Evolutionary conservation across 2,888 invertebrate species (phyloP).

Genomic region (Clitarchus hookeri): DNA sequence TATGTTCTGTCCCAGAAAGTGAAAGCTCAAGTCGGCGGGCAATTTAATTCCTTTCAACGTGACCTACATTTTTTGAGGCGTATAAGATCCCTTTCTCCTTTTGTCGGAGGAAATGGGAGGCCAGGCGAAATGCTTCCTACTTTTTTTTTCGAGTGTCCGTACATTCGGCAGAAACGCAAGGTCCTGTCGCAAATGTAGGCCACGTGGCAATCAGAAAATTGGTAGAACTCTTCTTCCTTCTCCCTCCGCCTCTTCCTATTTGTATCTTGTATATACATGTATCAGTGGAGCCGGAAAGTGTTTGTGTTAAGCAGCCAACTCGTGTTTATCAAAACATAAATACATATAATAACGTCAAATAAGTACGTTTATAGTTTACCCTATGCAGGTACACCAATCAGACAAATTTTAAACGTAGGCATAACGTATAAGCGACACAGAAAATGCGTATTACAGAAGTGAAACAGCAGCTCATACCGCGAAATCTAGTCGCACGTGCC

Average conservation of each 20-base stretch:
- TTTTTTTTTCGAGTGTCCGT: not conserved
- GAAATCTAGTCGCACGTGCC: no score
- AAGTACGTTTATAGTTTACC: no score
- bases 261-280: no score
- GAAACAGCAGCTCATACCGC: no score
- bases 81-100: not conserved
- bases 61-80: not conserved
- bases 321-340: no score
- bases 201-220: not conserved
- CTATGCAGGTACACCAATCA: no score
- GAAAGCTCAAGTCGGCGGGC: not conserved
- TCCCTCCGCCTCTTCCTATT: not conserved
- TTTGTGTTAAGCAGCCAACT: no score
- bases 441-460: no score
- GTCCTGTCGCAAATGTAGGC: not conserved
- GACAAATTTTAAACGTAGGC: no score
- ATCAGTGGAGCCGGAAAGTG: no score
- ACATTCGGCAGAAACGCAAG: not conserved
- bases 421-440: no score
- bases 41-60: conserved; percentile 1
- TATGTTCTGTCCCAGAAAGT: not conserved
- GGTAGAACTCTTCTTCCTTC: not conserved
- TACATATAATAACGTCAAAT: no score
- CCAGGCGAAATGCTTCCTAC: not conserved
- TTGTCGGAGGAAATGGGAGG: not conserved